phyloP scores from a whole-genome alignment of 2,888 invertebrate genomes.

The Polydesmus complanatus region DNA sequence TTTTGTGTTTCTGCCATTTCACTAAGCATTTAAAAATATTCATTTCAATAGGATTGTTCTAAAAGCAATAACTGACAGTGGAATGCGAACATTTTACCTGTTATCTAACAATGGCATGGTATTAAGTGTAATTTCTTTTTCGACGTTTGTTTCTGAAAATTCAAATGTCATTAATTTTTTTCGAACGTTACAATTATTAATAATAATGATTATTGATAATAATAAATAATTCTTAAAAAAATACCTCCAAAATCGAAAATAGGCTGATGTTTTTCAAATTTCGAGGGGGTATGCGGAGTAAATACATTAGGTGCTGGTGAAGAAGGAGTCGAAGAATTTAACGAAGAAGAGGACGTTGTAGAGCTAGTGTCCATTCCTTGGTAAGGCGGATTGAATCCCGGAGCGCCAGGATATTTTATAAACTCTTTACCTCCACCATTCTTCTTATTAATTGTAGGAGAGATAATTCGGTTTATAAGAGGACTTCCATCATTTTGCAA shows the following conservation, averaged over 20 bases:
- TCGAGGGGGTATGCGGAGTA: conserved; percentile 26
- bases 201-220: too few species aligned
- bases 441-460: conserved; percentile 20
- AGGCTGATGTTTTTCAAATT: conserved; percentile 26
- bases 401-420: conserved; percentile 6
- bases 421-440: conserved; percentile 15
- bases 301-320: conserved; percentile 58
- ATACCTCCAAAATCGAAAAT: conserved; percentile 64
- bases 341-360: conserved; percentile 87
- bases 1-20: conserved; percentile 37
- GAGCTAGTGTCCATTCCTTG: conserved; percentile 65
- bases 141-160: conserved; percentile 7
- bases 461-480: conserved; percentile 18
- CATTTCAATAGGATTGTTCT: background rate
- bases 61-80: background rate
- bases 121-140: conserved; percentile 40
- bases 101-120: conserved; percentile 33
- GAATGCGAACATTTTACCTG: too few species aligned
- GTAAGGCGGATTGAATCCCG: background rate
- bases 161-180: too few species aligned
- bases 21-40: conserved; percentile 28
- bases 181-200: too few species aligned
- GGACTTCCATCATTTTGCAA: conserved; percentile 20
- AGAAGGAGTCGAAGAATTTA: conserved; percentile 91
- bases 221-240: too few species aligned